Evolutionary conservation across 2,888 invertebrate genomes (phyloP), one percentile per base, ranked within the genome.

Genomic region (Drosophila demipolita): DNA sequence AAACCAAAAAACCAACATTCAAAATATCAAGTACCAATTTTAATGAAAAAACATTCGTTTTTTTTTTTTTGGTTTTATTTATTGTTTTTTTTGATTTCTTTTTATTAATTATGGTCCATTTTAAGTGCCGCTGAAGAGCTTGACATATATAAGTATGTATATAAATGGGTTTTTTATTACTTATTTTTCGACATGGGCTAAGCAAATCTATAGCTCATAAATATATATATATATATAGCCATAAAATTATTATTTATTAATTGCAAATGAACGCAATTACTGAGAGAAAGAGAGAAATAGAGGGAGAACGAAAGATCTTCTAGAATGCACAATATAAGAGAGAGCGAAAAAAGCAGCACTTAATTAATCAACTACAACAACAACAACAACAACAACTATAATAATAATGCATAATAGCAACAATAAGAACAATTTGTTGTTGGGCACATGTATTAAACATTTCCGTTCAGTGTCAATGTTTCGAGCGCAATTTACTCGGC

Each of bases 391-490:
- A 81, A 67, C 64, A 67, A 73, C 78, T 76, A 82, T 40, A 75
- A 74, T 61, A 77, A 65, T 68, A 84, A 75, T 78, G 54, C 76
- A 82, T 80, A 71, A 74, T 67, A 73, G 58, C 72, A 77, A 80
- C 52, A 74, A 61, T 55, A 65, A 62, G 17, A 66, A 57, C 32
- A 61, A 62, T 80, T 80, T 82, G 84, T 89, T 89, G 86, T 83
- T 84, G 80, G 80, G 82, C 79, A 78, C 80, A 90, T 90, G 89
- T 87, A 91, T 92, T 92, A 92, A 92, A 92, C 92, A 92, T 91
- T 92, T 91, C 91, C 91, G 91, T 91, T 92, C 91, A 91, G 92
- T 91, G 92, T 92, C 91, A 92, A 91, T 91, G 92, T 89, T 91
- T 90, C 83, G 78, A 79, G 87, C 87, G 84, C 89, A 90, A 90